Evolutionary conservation across 2,888 invertebrate genomes (phyloP), one percentile per base, ranked within the genome.

Genomic region (Ecliptopera silaceata): DNA sequence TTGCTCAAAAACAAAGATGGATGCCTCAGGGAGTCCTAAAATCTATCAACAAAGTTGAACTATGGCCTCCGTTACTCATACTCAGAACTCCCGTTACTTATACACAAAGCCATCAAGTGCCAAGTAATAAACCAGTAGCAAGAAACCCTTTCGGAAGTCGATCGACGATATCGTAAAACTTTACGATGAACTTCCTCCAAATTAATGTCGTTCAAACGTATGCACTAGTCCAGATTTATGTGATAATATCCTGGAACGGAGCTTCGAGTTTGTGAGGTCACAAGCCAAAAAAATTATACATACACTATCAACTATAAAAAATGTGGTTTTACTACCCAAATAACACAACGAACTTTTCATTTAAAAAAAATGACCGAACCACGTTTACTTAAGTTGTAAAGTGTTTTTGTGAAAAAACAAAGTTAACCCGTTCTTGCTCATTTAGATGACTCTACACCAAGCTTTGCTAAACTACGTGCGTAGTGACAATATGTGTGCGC

Each of bases 111-210:
- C 53, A 46, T 58, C 53, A 49, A 53, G 26, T 22, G 44, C 36
- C 61, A 69, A 55, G 63, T 52, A 50, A 53, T 67, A 66, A 69
- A 65, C 61, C 56, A 65, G 54, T 65, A 64, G 63, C 53, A 60
- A 56, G 63, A 74, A 82, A 88, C 84, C 90, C 87, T 84, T 88
- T 80, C 86, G 87, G 88, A 88, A 86, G 82, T 84, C 80, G 73
- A 78, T 83, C 72, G 81, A 66, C 70, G 68, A 76, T 86, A 82
- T 86, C 90, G 83, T 91, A 90, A 91, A 91, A 85, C 63, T 89
- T 91, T 86, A 91, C 84, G 88, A 87, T 72, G 72, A 74, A 79
- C 82, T 88, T 89, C 88, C 88, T 81, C 77, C 79, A 76, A 84
- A 85, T 86, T 86, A 87, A 85, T 80, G 81, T 77, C 52, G 31